phyloP scores from a whole-genome alignment of 2,888 invertebrate species.

The Drosophila austrosaltans region DNA sequence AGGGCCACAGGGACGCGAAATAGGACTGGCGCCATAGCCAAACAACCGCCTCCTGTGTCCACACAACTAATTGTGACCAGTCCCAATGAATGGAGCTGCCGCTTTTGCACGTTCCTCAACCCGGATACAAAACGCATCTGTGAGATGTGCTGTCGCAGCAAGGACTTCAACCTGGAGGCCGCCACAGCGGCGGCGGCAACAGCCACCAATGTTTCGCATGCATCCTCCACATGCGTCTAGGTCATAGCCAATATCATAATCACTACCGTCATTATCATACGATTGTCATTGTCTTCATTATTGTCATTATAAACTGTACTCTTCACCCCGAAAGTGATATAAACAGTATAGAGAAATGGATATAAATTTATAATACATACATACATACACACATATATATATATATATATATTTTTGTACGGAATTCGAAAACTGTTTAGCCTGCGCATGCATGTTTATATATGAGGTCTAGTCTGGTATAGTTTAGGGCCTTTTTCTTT shows the following conservation, averaged over 20 bases:
- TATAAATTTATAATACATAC: slow-evolving; percentile 66
- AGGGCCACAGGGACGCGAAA: slow-evolving; percentile 43
- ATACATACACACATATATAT: slow-evolving; percentile 3
- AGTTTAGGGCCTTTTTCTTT: slow-evolving; percentile 24
- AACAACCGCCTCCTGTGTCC: slow-evolving; percentile 67
- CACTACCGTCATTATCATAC: not conserved
- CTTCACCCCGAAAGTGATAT: slow-evolving; percentile 61
- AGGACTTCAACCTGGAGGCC: slow-evolving; percentile 83
- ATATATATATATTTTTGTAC: slow-evolving; percentile 23
- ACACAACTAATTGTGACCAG: slow-evolving; percentile 78
- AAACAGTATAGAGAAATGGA: slow-evolving; percentile 54
- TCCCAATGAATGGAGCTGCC: slow-evolving; percentile 86
- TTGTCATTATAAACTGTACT: slow-evolving; percentile 5
- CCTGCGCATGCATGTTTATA: not conserved
- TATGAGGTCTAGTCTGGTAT: slow-evolving; percentile 21
- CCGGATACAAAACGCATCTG: slow-evolving; percentile 85
- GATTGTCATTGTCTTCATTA: not conserved
- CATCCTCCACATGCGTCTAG: slow-evolving; percentile 82
- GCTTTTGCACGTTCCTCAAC: slow-evolving; percentile 88
- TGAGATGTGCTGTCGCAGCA: slow-evolving; percentile 88
- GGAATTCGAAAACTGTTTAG: slow-evolving; percentile 17
- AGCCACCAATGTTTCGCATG: slow-evolving; percentile 67
- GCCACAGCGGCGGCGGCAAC: slow-evolving; percentile 54
- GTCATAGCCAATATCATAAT: not conserved
- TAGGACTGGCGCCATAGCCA: slow-evolving; percentile 58